Base-by-base conservation (phyloP, 2,797 vertebrate genomes). In the Triplophysa bombifrons region DNA sequence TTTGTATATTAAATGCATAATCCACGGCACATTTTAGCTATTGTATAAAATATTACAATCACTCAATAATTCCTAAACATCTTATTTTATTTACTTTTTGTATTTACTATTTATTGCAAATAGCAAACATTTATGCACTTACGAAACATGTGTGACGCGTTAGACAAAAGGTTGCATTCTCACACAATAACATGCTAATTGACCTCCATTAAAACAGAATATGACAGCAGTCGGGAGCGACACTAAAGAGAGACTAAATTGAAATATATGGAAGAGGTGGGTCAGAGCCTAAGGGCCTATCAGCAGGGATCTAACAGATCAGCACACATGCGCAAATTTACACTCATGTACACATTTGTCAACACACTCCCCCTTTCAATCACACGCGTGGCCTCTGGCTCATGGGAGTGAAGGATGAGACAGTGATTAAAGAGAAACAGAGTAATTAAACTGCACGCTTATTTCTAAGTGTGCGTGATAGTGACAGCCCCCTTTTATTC, bases 241-340 rank as follows among this genome's bases (percentile, higher is more conserved):
- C 72, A 87, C 55, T 55, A 78, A 74, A 55, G 73, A 81, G 69
- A 50, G 16, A 58, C 70, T n/a, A 80, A 83, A 86, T 82, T 86
- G 80, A 84, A 82, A 85, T 75, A 72, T 65, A 82, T 41, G 13
- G 27, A 51, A 84, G 73, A 83, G 83, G 81, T 84, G 73, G 82
- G 68, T 81, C 73, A 83, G 58, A 53, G 79, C 82, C 83, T 80
- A 50, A 82, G 84, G 81, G 80, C 77, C 74, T 80, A 76, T 82
- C 82, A 84, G 80, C 69, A 80, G 80, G 80, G 55, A 81, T 75
- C 66, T 75, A 55, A 68, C 19, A n/a, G 60, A 73, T 72, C 38
- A 12, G 48, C 56, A 27, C 46, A 79, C 41, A 66, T 65, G 70
- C 77, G 84, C 74, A 83, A 78, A 86, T 85, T 66, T 84, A 64